Conservation (phyloP, 2,797 vertebrate genomes). For the Acipenser transmontanus region DNA sequence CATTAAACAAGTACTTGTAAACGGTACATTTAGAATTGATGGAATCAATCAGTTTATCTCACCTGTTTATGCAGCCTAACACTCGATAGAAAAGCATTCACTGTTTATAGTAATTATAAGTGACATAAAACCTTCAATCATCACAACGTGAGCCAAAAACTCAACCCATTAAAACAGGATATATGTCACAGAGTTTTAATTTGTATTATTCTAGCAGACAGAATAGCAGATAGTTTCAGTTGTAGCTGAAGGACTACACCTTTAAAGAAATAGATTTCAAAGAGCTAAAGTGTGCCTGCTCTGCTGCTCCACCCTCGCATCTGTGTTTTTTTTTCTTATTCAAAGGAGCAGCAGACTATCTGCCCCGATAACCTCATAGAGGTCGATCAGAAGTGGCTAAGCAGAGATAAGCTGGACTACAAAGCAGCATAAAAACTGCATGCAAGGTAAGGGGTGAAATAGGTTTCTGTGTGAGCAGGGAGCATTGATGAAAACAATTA, state of each 20-base stretch:
- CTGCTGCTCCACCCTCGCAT: slow-evolving; percentile 2
- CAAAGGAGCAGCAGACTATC: slow-evolving; percentile 19
- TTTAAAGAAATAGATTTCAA: not conserved
- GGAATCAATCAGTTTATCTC: slow-evolving; percentile 12
- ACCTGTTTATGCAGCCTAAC: too few species aligned
- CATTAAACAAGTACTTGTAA: slow-evolving; percentile 13
- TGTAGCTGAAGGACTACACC: not conserved
- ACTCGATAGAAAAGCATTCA: slow-evolving; percentile 20
- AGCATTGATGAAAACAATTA: slow-evolving; percentile 83
- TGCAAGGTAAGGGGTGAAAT: slow-evolving; percentile 62
- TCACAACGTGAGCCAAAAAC: slow-evolving; percentile 1
- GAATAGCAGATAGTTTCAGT: not conserved
- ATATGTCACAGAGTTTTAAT: not conserved
- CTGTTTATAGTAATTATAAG: not conserved
- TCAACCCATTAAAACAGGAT: not conserved
- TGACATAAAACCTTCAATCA: slow-evolving; percentile 1
- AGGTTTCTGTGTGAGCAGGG: slow-evolving; percentile 40
- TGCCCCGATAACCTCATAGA: slow-evolving; percentile 39
- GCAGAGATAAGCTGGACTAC: slow-evolving; percentile 52
- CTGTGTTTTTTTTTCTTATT: not conserved
- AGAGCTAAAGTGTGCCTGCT: slow-evolving; percentile 13
- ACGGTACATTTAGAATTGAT: slow-evolving; percentile 9
- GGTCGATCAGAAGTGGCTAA: slow-evolving; percentile 48
- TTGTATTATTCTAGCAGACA: not conserved
- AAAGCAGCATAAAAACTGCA: slow-evolving; percentile 38